Evolutionary conservation across 2,797 vertebrate species (phyloP).

Genomic region (Petrocephalus schoutedeni): DNA sequence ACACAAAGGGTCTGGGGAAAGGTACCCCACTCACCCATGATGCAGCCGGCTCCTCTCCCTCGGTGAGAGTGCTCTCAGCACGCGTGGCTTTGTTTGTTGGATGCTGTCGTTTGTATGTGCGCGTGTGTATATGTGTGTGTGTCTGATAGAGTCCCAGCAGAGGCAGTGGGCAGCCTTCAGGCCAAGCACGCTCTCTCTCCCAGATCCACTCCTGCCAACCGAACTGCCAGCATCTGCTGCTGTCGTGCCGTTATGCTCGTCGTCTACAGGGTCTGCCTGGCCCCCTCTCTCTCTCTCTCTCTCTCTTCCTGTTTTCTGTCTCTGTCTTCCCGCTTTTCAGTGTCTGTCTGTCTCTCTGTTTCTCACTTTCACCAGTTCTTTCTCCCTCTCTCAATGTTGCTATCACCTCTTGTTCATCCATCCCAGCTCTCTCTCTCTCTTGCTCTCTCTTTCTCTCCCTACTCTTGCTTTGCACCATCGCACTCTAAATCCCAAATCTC

Average conservation of each 20-base stretch:
- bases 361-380: conserved; percentile 20
- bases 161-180: conserved; percentile 36
- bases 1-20: conserved; percentile 22
- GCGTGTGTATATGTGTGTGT: conserved; percentile 26
- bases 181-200: conserved; percentile 42
- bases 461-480: conserved; percentile 35
- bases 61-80: neutral
- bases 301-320: neutral
- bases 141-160: conserved; percentile 32
- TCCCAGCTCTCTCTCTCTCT: conserved; percentile 20
- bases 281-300: conserved; percentile 19
- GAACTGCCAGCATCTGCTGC: conserved; percentile 29
- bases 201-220: conserved; percentile 34
- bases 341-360: conserved; percentile 14
- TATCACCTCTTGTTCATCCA: conserved; percentile 16
- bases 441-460: neutral
- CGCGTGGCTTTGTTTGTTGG: conserved; percentile 14
- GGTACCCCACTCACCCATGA: conserved; percentile 62
- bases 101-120: conserved; percentile 28
- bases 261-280: neutral
- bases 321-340: neutral
- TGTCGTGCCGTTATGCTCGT: conserved; percentile 13
- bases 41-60: conserved; percentile 35
- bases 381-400: conserved; percentile 19
- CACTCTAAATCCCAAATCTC: conserved; percentile 51